These are phyloP conservation scores for Galago senegalensis DNA, from an alignment of 2,797 vertebrate genomes.

Conservation along the genomic window DNA sequence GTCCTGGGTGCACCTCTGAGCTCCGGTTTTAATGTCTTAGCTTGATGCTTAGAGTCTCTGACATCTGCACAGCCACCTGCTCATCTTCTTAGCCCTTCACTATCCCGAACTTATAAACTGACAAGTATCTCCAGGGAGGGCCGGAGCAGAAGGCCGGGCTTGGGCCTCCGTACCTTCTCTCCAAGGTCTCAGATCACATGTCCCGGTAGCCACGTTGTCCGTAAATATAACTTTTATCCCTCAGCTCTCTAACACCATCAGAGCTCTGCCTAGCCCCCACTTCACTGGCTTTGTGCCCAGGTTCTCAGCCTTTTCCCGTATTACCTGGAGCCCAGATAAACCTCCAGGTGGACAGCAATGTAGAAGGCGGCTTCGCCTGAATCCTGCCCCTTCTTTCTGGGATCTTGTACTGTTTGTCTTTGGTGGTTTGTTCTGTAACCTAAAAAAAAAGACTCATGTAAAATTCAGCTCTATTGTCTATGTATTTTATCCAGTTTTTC, in stretches of 20 bases:
- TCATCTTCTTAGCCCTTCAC: background rate
- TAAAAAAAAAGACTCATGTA: background rate
- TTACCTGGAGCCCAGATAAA: background rate
- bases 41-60: background rate
- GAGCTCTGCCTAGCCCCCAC: background rate
- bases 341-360: background rate
- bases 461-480: background rate
- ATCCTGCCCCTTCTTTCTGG: background rate
- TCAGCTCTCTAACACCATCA: accelerated
- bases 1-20: background rate
- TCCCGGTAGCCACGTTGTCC: background rate
- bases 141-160: background rate
- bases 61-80: background rate
- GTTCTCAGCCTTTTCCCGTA: background rate
- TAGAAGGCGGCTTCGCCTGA: background rate
- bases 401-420: background rate
- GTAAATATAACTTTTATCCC: background rate
- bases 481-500: background rate
- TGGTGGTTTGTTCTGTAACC: background rate
- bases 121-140: background rate
- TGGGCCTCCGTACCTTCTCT: background rate
- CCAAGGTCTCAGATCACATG: background rate
- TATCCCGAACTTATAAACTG: background rate
- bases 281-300: background rate
- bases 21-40: background rate